Evolutionary conservation across 1,140 invertebrate genomes (phyloP).

Genomic region (Chymomyza costata): DNA sequence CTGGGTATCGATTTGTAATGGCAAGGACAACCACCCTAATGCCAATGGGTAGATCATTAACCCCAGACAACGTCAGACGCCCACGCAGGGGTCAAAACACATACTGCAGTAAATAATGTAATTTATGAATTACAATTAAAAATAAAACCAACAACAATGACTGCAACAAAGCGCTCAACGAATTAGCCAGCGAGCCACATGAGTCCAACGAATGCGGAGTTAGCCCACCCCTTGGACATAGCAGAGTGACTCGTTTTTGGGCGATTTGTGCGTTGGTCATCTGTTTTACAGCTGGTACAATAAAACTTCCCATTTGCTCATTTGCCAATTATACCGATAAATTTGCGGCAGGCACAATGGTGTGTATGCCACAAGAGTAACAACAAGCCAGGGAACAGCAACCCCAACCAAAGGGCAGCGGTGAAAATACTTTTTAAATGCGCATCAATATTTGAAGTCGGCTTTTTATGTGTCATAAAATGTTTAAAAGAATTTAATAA

Average conservation of each 20-base stretch:
- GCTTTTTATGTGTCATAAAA: too few relatives aligned
- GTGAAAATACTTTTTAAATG: too few relatives aligned
- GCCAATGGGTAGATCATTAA: constrained; percentile 21
- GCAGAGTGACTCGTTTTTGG: constrained; percentile 4
- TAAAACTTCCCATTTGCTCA: constrained; percentile 66
- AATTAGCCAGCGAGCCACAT: constrained; percentile 1
- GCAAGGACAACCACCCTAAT: background rate
- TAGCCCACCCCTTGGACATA: background rate
- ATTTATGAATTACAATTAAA: constrained; percentile 66
- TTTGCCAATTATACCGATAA: constrained; percentile 68
- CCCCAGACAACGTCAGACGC: constrained; percentile 2
- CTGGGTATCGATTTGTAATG: constrained; percentile 33
- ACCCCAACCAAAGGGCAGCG: too few relatives aligned
- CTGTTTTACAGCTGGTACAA: constrained; percentile 45
- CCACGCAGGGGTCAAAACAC: background rate
- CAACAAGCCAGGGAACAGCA: background rate
- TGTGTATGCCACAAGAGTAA: background rate
- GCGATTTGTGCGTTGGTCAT: constrained; percentile 49
- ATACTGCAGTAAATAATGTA: constrained; percentile 40
- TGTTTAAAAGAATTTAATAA: too few relatives aligned
- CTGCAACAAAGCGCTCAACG: background rate
- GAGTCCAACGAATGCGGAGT: constrained; percentile 28
- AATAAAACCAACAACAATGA: constrained; percentile 24
- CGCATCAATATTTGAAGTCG: too few relatives aligned
- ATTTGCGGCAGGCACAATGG: constrained; percentile 57